Base-by-base conservation (phyloP, 2,113 vertebrate genomes). In the Motacilla tschutschensis region DNA sequence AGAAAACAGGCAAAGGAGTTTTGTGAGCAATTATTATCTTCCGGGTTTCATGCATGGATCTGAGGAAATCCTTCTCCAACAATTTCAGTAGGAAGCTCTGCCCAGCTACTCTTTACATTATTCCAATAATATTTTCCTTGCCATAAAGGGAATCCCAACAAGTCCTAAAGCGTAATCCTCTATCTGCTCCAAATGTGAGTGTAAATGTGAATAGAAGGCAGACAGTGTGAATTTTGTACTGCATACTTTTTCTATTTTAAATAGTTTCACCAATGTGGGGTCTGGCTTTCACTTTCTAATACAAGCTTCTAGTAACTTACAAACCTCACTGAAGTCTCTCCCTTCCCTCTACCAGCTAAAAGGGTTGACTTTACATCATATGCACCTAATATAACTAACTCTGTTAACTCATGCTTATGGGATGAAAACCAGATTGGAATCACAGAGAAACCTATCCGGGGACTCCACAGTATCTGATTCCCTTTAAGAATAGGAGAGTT, bases 381-480 rank as follows among this genome's bases (percentile, higher is more conserved):
- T 86, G 57, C 72, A 67, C 60, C 65, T 85, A 77, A 60, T 66
- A 77, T 43, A 57, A 70, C 40, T 66, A 66, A 46, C 44, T 83
- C 43, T 70, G 40, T 79, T 88, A 82, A 73, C 24, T 87, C 48
- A 64, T 54, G 41, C 33, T 71, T 41, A 43, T 57, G 40, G 46
- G 60, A 60, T 75, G 72, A 86, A 92, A 79, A 92, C 7, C 69
- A 85, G 87, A 78, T 40, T 85, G 44, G 84, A 91, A 83, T 48
- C 60, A 84, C 64, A 82, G 72, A 90, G 60, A 84, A 91, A 86
- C 40, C 29, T 77, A 69, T 50, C 6, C 60, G 29, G 17, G 41
- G 29, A 57, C 26, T 84, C 57, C 29, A 79, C 13, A 82, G 17
- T 38, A 79, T 53, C 41, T 74, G 60, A 82, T 57, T 82, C 33